Evolutionary conservation across 2,113 vertebrate genomes (phyloP).

Genomic region (Colinus virginianus): DNA sequence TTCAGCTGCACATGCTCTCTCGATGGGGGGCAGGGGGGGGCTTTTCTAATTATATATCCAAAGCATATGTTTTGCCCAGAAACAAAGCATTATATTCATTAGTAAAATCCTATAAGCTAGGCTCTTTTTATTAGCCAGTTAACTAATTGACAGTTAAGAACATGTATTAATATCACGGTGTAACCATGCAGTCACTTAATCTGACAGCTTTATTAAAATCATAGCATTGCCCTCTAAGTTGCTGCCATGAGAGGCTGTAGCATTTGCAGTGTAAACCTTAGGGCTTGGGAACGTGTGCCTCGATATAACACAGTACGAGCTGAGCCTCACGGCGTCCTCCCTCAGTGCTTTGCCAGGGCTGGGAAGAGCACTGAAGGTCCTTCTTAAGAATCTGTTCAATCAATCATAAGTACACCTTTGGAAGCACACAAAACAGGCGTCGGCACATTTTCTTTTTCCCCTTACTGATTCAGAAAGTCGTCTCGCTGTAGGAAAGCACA

Average conservation of each 20-base stretch:
- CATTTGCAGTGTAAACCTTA: conserved; percentile 37
- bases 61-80: conserved; percentile 87
- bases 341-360: neutral
- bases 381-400: neutral
- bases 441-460: neutral
- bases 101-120: conserved; percentile 84
- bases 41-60: conserved; percentile 84
- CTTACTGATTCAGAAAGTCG: neutral
- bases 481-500: neutral
- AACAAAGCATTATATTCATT: conserved; percentile 94
- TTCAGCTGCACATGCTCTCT: conserved; percentile 80
- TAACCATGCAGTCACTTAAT: conserved; percentile 78
- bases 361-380: neutral
- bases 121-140: conserved; percentile 87
- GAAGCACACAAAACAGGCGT: neutral
- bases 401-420: neutral
- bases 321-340: neutral
- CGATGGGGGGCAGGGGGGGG: conserved; percentile 64
- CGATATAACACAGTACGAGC: neutral
- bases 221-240: conserved; percentile 55
- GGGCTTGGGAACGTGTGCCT: neutral
- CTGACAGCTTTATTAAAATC: conserved; percentile 83
- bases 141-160: conserved; percentile 91
- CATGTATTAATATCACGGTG: conserved; percentile 84
- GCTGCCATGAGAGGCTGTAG: conserved; percentile 4